Evolutionary conservation across 2,888 invertebrate species (phyloP), one percentile per base, ranked within the genome.

Genomic region (Hipparchia semele): DNA sequence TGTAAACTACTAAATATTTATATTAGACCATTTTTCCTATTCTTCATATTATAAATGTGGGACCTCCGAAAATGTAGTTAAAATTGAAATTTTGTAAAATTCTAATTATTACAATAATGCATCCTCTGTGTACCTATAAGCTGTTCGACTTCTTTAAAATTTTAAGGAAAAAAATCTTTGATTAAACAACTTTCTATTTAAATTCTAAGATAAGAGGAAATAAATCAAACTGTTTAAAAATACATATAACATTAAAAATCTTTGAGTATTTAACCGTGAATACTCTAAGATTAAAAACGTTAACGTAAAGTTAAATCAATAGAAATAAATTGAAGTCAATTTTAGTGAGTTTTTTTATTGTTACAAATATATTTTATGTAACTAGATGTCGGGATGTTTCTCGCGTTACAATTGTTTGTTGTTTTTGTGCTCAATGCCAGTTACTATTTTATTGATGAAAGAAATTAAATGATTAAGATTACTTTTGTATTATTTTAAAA

Each of bases 41-140:
- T 88, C 84, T 89, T 86, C 81, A 84, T 88, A 82, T 88, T 88
- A 82, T 88, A 88, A 86, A 88, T 84, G 87, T 88, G 92, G 92
- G 92, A 92, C 92, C 92, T 91, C 86, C 83, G 5, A 81, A 86
- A 84, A 82, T 82, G 86, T 87, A 85, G 60, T 65, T 62, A n/a
- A 70, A 72, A 68, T 54, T 58, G 56, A 39, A 49, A 62, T 70
- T 51, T 45, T 58, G 7, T 61, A 56, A 68, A 75, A 59, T 56
- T 67, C 10, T n/a, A 49, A 58, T 66, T 54, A 23, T 23, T 23
- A 58, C 67, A 68, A 56, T 71, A 53, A 23, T 74, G 51, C 45
- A 62, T 66, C 58, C 54, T 66, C 53, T 66, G 70, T 59, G 58
- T 59, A 73, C 23, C 54, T 59, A 66, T 74, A 61, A 69, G 54